Evolutionary conservation across 2,113 vertebrate genomes (phyloP).

Genomic region (Anoplopoma fimbria): DNA sequence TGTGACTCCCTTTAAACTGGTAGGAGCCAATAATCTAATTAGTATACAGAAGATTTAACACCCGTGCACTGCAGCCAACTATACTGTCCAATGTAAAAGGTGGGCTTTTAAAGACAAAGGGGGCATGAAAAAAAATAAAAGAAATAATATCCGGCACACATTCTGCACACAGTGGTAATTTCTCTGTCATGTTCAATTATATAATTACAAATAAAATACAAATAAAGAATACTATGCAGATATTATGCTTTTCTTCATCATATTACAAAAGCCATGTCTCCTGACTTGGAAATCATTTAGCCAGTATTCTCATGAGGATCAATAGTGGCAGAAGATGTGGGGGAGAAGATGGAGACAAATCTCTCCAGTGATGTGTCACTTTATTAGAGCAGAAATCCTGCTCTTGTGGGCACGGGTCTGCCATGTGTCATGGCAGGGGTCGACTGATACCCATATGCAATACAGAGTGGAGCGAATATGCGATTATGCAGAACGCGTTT

Average conservation of each 20-base stretch:
- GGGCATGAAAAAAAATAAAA: neutral
- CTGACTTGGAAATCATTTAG: neutral
- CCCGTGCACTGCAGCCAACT: neutral
- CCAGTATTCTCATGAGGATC: neutral
- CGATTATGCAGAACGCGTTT: constrained; percentile 50
- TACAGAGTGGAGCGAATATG: constrained; percentile 41
- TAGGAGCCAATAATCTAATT: constrained; percentile 52
- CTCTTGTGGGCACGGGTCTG: constrained; percentile 15
- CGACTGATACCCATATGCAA: constrained; percentile 9
- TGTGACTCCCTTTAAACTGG: constrained; percentile 55
- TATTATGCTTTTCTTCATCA: neutral
- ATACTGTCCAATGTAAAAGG: neutral
- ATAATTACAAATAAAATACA: neutral
- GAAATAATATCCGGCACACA: neutral
- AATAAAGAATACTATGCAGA: neutral
- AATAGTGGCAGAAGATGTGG: constrained; percentile 12
- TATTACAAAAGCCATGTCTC: neutral
- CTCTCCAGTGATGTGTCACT: constrained; percentile 3
- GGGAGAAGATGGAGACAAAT: neutral
- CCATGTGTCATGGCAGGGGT: constrained; percentile 16
- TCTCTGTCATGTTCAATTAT: neutral
- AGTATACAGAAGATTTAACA: constrained; percentile 54
- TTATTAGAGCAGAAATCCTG: constrained; percentile 15
- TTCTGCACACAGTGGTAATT: neutral
- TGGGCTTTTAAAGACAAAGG: neutral